Evolutionary conservation across 2,797 vertebrate genomes (phyloP).

Genomic region (Euthynnus affinis): DNA sequence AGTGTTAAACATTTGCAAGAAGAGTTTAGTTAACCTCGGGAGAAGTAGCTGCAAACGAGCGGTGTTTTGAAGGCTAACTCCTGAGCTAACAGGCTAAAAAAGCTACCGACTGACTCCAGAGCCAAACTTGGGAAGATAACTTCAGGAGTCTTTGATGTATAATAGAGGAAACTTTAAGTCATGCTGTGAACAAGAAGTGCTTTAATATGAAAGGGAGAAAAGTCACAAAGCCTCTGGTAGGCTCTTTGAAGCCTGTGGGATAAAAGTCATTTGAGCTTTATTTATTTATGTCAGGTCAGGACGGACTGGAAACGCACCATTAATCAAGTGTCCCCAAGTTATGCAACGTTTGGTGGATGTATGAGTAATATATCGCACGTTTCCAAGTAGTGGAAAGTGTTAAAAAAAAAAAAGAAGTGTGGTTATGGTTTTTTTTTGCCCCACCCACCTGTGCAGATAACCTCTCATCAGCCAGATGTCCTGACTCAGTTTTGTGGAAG

Average conservation of each 20-base stretch:
- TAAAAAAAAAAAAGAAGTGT: too few relatives aligned
- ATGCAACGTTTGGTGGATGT: too few relatives aligned
- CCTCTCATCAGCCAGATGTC: too few relatives aligned
- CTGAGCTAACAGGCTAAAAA: slow-evolving; percentile 65
- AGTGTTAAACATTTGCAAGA: rapidly evolving
- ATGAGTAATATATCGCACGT: not conserved
- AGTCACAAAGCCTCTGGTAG: not conserved
- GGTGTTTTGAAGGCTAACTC: slow-evolving; percentile 52
- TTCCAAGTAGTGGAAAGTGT: too few relatives aligned
- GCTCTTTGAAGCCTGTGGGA: not conserved
- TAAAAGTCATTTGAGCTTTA: not conserved
- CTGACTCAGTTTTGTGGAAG: slow-evolving; percentile 14
- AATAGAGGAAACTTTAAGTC: not conserved
- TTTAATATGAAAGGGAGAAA: not conserved
- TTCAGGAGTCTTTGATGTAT: slow-evolving; percentile 1
- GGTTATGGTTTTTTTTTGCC: too few relatives aligned
- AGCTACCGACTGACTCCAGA: slow-evolving; percentile 23
- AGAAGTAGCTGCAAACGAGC: not conserved
- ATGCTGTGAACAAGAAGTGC: rapidly evolving
- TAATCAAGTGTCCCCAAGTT: not conserved
- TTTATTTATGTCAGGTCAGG: slow-evolving; percentile 24
- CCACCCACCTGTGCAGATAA: not conserved
- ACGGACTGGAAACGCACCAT: slow-evolving; percentile 7
- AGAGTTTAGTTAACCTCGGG: not conserved
- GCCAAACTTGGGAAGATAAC: slow-evolving; percentile 28